Evolutionary conservation across 2,888 invertebrate genomes (phyloP), one percentile per base, ranked within the genome.

Genomic region (Lissocephala sabroskyi): DNA sequence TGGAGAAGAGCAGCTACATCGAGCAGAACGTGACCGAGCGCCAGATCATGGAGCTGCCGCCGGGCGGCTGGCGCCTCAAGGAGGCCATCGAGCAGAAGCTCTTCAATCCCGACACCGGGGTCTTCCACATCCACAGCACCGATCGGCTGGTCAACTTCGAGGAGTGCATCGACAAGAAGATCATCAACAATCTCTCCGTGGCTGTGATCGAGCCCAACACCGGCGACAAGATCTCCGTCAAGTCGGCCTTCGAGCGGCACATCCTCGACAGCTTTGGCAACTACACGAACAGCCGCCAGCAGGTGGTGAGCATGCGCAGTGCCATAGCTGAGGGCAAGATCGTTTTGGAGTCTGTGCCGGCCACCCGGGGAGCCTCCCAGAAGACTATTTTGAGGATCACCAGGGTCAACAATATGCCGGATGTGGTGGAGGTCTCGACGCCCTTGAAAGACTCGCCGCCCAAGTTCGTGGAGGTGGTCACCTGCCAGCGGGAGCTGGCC

Each of bases 61-160:
- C 88, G 10, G 92, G 92, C 50, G 95, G 96, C 2, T 95, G 95
- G 93, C 88, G 89, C 48, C 86, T 97, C 1, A 87, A 88, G 45
- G 93, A 95, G 70, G 96, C 96, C 2, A 94, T 97, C 57, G 87
- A 91, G 32, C 90, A 91, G 78, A 91, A 90, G 45, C 84, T 95
- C 2, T 93, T 97, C 66, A 93, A 97, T 83, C 92, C 96, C 1
- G 86, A 88, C 0, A 90, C 89, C 1, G 97, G 98, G 2, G 85
- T 93, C 28, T 95, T 97, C 68, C 89, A 91, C 11, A 93, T 97
- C 58, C 94, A 94, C 1, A 92, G 92, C 10, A 95, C 96, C 4
- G 95, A 96, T 80, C 87, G 94, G 62, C 86, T 92, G 45, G 89
- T 95, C 36, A 91, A 92, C 52, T 91, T 97, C 63, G 91, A 93